Base-by-base conservation (phyloP, 2,888 invertebrate species). In the Tenthredo notha region DNA sequence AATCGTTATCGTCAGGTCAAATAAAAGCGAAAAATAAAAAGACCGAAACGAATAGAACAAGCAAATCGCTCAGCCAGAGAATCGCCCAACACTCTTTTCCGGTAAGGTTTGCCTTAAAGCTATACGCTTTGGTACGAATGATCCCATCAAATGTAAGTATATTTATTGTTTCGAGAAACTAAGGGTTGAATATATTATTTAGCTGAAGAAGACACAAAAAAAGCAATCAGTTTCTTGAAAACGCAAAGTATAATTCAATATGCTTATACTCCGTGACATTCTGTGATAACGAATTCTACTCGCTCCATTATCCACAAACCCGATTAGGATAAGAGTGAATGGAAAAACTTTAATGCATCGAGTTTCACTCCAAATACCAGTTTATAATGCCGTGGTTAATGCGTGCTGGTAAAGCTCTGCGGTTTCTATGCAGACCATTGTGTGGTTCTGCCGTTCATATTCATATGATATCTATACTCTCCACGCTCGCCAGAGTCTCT, bases 281-380 rank as follows among this genome's bases (percentile, higher is more conserved):
- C 88, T 88, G 90, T 92, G 92, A 93, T 93, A 93, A 92, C 92
- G 92, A 93, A 92, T 93, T 92, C 92, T 92, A 91, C 91, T 89
- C 90, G 91, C 90, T 91, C 93, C 93, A 72, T 72, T 72, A 72
- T 72, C 70, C 70, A 72, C 70, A 72, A 72, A 72, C 40, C 40
- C 70, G 70, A 92, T 93, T 92, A 93, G 92, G 93, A 93, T 93
- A 93, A 93, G 92, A 92, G 92, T 91, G 92, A 92, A 92, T 90
- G 89, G 87, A 88, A 91, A 89, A 91, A 90, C 90, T 91, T 91
- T 90, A 91, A 91, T 91, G 91, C 90, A 90, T 86, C 85, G 85
- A 86, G 88, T 87, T 87, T 87, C 85, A 87, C 87, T 87, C 75
- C 25, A 25, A 75, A 12, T 25, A 50, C 75, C 21, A 75, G 25